Evolutionary conservation across 2,888 invertebrate species (phyloP).

Genomic region (Hyles lineata): DNA sequence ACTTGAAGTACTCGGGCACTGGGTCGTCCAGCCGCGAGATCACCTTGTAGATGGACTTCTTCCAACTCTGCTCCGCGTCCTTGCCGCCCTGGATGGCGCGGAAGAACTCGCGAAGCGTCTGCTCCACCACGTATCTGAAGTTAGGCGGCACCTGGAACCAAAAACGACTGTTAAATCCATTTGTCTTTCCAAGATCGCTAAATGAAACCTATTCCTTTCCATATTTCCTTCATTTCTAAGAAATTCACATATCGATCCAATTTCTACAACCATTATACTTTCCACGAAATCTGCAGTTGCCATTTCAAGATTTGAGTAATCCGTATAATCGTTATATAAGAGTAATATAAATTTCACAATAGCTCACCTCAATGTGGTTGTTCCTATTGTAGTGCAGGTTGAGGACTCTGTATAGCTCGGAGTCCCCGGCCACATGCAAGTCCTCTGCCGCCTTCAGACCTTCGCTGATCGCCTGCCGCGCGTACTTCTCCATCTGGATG

Average conservation of each 20-base stretch:
- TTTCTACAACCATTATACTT: too few species aligned
- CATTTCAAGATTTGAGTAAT: too few species aligned
- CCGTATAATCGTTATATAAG: background rate
- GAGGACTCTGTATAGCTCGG: constrained; percentile 98
- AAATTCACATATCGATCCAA: too few species aligned
- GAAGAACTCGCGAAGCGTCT: constrained; percentile 99
- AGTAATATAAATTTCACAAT: background rate
- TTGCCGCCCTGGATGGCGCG: constrained; percentile 98
- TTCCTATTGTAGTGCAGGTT: constrained; percentile 99
- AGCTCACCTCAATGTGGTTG: constrained; percentile 95
- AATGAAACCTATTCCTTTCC: too few species aligned
- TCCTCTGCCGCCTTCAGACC: constrained; percentile 97
- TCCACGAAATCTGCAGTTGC: too few species aligned
- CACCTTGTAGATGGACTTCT: constrained; percentile 99
- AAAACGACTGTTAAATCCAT: constrained; percentile 29
- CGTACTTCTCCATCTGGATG: constrained; percentile 99
- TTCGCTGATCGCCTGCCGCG: constrained; percentile 98
- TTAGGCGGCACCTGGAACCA: constrained; percentile 96
- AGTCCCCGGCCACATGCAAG: constrained; percentile 96
- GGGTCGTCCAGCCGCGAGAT: constrained; percentile 99
- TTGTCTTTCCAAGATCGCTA: too few species aligned
- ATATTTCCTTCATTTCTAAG: too few species aligned
- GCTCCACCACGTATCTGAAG: constrained; percentile 98
- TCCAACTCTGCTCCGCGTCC: constrained; percentile 99
- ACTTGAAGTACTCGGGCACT: constrained; percentile 99